Evolutionary conservation across 1,140 invertebrate genomes (phyloP).

Genomic region (Nymphalis io): DNA sequence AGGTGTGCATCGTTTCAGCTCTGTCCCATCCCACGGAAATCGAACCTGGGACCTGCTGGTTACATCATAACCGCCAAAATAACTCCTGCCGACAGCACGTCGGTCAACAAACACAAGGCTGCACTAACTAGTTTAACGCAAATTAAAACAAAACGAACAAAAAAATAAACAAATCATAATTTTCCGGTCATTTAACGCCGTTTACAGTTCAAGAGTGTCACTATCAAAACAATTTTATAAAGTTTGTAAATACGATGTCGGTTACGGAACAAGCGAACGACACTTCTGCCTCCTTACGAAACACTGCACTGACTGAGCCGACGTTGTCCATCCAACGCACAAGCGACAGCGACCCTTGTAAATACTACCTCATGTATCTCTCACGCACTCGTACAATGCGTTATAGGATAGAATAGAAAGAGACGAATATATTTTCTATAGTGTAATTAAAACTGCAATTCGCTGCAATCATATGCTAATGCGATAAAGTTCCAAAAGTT

Average conservation of each 20-base stretch:
- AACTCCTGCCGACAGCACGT: constrained; percentile 51
- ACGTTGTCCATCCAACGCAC: constrained; percentile 18
- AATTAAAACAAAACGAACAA: constrained; percentile 59
- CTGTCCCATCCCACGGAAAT: constrained; percentile 57
- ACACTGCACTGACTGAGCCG: constrained; percentile 59
- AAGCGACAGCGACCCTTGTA: constrained; percentile 8
- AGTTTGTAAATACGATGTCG: constrained; percentile 74
- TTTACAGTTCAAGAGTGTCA: constrained; percentile 41
- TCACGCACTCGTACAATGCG: constrained; percentile 38
- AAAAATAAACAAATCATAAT: constrained; percentile 43
- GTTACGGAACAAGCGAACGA: constrained; percentile 33
- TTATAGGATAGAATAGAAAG: constrained; percentile 41
- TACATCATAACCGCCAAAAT: constrained; percentile 77
- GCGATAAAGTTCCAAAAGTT: constrained; percentile 47
- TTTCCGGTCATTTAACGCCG: constrained; percentile 39
- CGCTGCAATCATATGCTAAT: constrained; percentile 49
- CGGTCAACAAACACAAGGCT: constrained; percentile 67
- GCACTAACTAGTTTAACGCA: constrained; percentile 40
- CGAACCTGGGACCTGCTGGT: constrained; percentile 61
- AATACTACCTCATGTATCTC: constrained; percentile 45
- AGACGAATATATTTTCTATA: constrained; percentile 41
- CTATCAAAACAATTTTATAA: constrained; percentile 68
- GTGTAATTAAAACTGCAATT: constrained; percentile 49
- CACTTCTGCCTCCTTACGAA: constrained; percentile 43
- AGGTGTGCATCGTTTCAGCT: constrained; percentile 70